Percentiles rank a stretch among this genome's conserved stretches.
Conservation (phyloP, 2,113 vertebrate genomes). For the Argyrosomus japonicus region DNA sequence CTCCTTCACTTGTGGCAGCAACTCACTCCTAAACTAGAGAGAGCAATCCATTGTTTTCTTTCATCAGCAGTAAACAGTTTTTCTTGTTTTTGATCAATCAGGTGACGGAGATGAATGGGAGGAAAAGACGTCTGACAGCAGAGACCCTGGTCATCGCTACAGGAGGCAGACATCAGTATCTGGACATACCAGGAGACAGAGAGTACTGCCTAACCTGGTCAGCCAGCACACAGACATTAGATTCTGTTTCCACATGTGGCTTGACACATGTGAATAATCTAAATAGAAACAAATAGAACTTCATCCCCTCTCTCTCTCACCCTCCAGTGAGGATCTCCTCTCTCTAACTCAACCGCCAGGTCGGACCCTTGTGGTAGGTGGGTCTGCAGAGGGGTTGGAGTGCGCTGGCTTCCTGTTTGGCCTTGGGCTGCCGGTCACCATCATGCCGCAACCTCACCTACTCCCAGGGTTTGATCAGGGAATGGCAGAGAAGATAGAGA, state of each 20-base stretch:
- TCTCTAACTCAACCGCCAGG: constrained; percentile 86
- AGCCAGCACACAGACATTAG: neutral
- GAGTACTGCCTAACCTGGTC: constrained; percentile 91
- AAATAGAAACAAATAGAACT: neutral
- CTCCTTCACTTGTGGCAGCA: too few relatives aligned
- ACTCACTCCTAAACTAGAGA: too few relatives aligned
- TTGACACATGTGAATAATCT: too few relatives aligned
- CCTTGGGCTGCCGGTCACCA: constrained; percentile 86
- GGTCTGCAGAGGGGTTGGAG: constrained; percentile 89
- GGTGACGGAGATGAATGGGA: constrained; percentile 85
- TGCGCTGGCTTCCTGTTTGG: constrained; percentile 88
- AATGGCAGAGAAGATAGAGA: constrained; percentile 86
- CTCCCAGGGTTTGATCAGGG: constrained; percentile 88
- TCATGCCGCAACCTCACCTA: constrained; percentile 88
- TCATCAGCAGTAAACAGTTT: neutral
- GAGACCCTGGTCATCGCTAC: constrained; percentile 88
- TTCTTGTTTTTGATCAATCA: constrained; percentile 61
- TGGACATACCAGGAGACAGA: constrained; percentile 84
- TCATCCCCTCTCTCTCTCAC: neutral
- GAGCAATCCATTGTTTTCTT: too few relatives aligned
- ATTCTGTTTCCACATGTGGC: neutral
- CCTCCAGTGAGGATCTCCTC: constrained; percentile 88
- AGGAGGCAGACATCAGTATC: constrained; percentile 87
- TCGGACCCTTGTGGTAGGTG: constrained; percentile 88
- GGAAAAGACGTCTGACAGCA: constrained; percentile 83